A percentile compares a stretch with the other conserved stretches of the same genome.
phyloP scores from a whole-genome alignment of 2,888 invertebrate genomes.

The Aquatica leii region DNA sequence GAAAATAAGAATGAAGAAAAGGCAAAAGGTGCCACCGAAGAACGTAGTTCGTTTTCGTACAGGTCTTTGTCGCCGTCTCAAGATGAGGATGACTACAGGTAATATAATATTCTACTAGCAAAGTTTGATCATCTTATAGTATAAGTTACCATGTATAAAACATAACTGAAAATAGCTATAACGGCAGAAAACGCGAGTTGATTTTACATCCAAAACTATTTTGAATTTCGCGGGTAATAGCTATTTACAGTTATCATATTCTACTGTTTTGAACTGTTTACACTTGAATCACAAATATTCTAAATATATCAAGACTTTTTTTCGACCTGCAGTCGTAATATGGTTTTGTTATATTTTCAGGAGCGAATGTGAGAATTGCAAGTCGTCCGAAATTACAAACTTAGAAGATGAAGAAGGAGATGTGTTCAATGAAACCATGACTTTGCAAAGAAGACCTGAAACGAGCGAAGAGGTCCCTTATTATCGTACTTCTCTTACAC shows the following conservation, averaged over 20 bases:
- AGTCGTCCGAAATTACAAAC: slow-evolving; percentile 69
- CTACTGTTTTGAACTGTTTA: too few species aligned
- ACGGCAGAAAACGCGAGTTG: too few species aligned
- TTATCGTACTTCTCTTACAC: slow-evolving; percentile 70
- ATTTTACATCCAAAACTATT: too few species aligned
- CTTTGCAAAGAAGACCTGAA: slow-evolving; percentile 69
- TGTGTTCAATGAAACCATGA: slow-evolving; percentile 73
- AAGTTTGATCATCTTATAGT: too few species aligned
- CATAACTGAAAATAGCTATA: too few species aligned
- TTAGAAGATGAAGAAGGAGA: slow-evolving; percentile 66
- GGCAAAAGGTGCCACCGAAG: slow-evolving; percentile 26
- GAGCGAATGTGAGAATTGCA: slow-evolving; percentile 87
- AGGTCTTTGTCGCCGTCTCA: slow-evolving; percentile 50
- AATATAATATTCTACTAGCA: slow-evolving; percentile 20
- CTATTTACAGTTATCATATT: too few species aligned
- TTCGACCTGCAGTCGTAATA: too few species aligned
- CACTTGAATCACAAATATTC: too few species aligned
- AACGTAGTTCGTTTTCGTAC: slow-evolving; percentile 48
- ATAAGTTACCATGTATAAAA: too few species aligned
- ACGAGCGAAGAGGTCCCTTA: slow-evolving; percentile 63
- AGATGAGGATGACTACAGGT: slow-evolving; percentile 54
- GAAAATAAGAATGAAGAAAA: slow-evolving; percentile 24
- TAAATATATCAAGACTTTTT: too few species aligned
- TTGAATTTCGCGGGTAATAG: too few species aligned
- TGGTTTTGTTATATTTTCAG: too few species aligned